phyloP scores from a whole-genome alignment of 2,888 invertebrate genomes.

The Hirtodrosophila cameraria region DNA sequence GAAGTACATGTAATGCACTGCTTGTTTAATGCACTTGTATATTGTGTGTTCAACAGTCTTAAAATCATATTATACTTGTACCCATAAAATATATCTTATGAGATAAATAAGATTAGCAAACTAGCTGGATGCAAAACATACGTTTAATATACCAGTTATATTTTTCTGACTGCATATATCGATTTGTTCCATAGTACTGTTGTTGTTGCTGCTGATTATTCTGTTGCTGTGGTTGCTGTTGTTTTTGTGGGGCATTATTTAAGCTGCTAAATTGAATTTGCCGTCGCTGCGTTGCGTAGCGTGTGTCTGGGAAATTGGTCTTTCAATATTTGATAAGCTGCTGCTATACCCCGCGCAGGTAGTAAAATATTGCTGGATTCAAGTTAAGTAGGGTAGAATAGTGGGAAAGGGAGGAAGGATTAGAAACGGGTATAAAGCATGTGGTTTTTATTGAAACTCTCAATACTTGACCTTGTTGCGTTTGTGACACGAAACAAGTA shows the following conservation, averaged over 20 bases:
- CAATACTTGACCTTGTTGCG: constrained; percentile 39
- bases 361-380: constrained; percentile 49
- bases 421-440: no score
- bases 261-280: constrained; percentile 71
- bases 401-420: background rate
- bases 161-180: no score
- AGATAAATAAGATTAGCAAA: no score
- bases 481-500: background rate
- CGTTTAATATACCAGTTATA: no score
- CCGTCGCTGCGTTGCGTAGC: constrained; percentile 23
- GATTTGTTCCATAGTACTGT: background rate
- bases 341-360: constrained; percentile 54
- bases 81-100: no score
- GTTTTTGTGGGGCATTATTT: constrained; percentile 50
- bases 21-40: no score
- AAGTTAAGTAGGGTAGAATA: background rate
- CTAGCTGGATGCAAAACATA: no score
- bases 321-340: constrained; percentile 73
- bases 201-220: constrained; percentile 27
- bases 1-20: no score
- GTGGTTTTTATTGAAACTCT: constrained; percentile 26
- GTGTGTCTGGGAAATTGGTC: constrained; percentile 76
- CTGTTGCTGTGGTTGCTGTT: constrained; percentile 4
- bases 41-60: no score
- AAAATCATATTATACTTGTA: no score